These are phyloP conservation scores for Myotis yumanensis DNA, from an alignment of 2,113 vertebrate species.

Conservation along the genomic window DNA sequence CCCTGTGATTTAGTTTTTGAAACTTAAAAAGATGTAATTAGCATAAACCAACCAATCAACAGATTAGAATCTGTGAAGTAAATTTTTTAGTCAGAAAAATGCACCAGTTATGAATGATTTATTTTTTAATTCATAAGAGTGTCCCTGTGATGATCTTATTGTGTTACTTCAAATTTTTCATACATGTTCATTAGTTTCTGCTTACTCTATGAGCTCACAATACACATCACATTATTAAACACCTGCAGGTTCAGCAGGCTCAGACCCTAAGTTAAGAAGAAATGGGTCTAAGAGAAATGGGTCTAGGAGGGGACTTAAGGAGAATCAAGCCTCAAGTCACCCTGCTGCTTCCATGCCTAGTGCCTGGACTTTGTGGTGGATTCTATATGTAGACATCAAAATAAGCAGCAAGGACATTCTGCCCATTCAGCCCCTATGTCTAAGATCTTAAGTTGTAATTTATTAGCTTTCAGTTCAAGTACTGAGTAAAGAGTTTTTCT, in stretches of 20 bases:
- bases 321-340: not conserved
- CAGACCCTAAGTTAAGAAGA: not conserved
- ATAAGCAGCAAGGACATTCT: not conserved
- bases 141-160: not conserved
- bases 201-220: not conserved
- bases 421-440: not conserved
- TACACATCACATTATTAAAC: not conserved
- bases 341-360: not conserved
- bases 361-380: not conserved
- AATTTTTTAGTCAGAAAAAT: constrained; percentile 33
- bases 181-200: not conserved
- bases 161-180: not conserved
- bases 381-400: not conserved
- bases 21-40: not conserved
- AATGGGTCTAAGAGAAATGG: not conserved
- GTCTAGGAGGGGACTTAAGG: not conserved
- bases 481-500: not conserved
- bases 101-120: not conserved
- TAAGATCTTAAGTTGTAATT: not conserved
- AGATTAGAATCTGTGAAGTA: not conserved
- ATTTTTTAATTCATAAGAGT: not conserved
- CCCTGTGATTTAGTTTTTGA: constrained; percentile 9
- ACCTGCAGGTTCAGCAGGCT: rapidly evolving
- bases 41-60: not conserved
- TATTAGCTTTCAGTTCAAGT: not conserved